phyloP scores from a whole-genome alignment of 2,797 vertebrate species.

The Premnoplex brunnescens region DNA sequence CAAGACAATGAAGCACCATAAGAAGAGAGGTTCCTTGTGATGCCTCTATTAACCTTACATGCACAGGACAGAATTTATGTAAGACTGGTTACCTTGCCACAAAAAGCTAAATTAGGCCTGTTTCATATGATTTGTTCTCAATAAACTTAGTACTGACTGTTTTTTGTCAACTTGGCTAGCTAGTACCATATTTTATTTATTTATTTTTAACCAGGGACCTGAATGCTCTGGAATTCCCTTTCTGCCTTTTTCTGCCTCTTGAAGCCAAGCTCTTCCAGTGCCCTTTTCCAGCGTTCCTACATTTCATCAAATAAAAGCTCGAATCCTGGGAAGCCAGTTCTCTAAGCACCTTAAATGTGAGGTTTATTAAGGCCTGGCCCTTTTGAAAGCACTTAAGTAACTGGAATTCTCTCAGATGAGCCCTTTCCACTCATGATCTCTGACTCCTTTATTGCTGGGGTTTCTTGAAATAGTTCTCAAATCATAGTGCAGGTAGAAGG shows the following conservation, averaged over 20 bases:
- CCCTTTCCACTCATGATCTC: not conserved
- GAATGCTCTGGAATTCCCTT: not conserved
- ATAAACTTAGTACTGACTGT: not conserved
- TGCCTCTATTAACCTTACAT: accelerated
- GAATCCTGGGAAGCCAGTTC: not conserved
- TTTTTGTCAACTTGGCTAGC: not conserved
- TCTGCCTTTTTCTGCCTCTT: not conserved
- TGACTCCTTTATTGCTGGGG: not conserved
- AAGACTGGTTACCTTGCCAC: not conserved
- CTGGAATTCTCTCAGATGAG: not conserved
- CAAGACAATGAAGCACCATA: not conserved
- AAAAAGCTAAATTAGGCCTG: not conserved
- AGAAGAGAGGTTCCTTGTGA: not conserved
- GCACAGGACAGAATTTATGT: accelerated
- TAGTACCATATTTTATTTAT: not conserved
- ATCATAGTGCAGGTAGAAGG: not conserved
- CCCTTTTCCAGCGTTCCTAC: not conserved
- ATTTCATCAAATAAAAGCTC: not conserved
- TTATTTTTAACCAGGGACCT: not conserved
- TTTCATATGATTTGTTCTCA: not conserved
- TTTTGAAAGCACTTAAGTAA: not conserved
- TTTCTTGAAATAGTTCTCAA: not conserved
- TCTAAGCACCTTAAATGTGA: not conserved
- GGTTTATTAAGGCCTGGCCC: not conserved
- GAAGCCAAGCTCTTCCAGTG: not conserved